A percentile compares a stretch with the other conserved stretches of the same genome.
Conservation (phyloP, 2,888 invertebrate species). For the Keiferia lycopersicella region DNA sequence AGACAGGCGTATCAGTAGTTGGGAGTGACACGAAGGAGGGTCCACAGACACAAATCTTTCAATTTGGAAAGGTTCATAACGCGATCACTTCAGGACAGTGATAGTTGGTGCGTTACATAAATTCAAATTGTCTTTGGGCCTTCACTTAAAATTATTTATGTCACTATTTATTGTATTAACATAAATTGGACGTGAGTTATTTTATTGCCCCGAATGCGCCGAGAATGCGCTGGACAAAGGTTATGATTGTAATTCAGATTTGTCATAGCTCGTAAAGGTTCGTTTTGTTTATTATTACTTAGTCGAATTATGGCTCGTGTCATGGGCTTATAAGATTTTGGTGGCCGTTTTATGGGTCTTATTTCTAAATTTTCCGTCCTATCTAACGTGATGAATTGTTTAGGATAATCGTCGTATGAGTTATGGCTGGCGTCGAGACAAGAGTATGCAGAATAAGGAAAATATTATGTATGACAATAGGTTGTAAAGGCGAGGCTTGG, state of each 20-base stretch:
- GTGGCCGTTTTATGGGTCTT: slow-evolving; percentile 29
- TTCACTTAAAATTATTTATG: slow-evolving; percentile 73
- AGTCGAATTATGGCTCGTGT: slow-evolving; percentile 31
- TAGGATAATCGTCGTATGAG: slow-evolving; percentile 11
- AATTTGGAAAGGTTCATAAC: slow-evolving; percentile 53
- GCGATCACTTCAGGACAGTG: slow-evolving; percentile 56
- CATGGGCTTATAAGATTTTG: slow-evolving; percentile 34
- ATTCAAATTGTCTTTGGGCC: slow-evolving; percentile 73
- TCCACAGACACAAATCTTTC: slow-evolving; percentile 57
- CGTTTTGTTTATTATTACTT: slow-evolving; percentile 57
- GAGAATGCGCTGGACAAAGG: slow-evolving; percentile 71
- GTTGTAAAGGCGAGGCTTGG: slow-evolving; percentile 6
- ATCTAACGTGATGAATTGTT: slow-evolving; percentile 15
- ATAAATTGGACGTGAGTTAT: slow-evolving; percentile 81
- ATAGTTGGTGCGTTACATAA: slow-evolving; percentile 57
- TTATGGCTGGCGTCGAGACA: slow-evolving; percentile 2
- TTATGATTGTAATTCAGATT: slow-evolving; percentile 76
- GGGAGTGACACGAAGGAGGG: slow-evolving; percentile 28
- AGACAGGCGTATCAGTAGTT: slow-evolving; percentile 2
- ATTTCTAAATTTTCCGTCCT: slow-evolving; percentile 19
- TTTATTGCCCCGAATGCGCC: slow-evolving; percentile 73
- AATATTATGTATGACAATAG: slow-evolving; percentile 14
- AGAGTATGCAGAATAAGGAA: neutral
- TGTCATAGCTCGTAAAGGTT: slow-evolving; percentile 76
- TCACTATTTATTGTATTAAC: slow-evolving; percentile 80